Base-by-base conservation (phyloP, 2,888 invertebrate genomes). In the Macroteleia sp. region DNA sequence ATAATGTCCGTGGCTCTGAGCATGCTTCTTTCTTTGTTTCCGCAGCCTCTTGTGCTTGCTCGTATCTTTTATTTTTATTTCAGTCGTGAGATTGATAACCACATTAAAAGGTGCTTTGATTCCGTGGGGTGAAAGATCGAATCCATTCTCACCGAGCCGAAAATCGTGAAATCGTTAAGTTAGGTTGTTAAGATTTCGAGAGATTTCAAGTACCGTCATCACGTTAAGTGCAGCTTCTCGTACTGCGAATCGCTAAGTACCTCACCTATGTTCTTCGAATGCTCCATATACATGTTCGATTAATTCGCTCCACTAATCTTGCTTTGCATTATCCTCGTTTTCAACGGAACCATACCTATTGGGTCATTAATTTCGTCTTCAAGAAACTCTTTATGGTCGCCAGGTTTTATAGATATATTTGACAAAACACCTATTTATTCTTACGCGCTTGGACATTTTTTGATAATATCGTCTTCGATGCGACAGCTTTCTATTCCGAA, bases 1-100 rank as follows among this genome's bases (percentile, higher is more conserved):
- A 79, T 79, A 79, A 79, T 75, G 79, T 75, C 71, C 75, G 56
- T 70, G 44, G 69, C 46, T 34, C 52, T 20, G 25, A 56, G 71
- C 66, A 61, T 64, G 69, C 28, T 69, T 69, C 44, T 74, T 61
- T 79, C 71, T 71, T 75, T 75, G 75, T 79, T 79, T 79, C 56
- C 54, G 17, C 41, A 25, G 46, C 22, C 10, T 25, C 30, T 41
- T 19, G 34, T 28, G 36, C 39, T 54, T 52, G 12, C 42, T 50
- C 42, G 12, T 75, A 22, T 5, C 32, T 41, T 44, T 71, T 50
- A 36, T 36, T 69, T 66, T 66, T 70, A 32, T 54, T 41, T 19
- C 56, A 10, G 34, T 22, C 42, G 20, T n/a, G 61, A 78, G 74
- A 78, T 74, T 69, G 74, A 78, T 78, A 70, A 79, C 75, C 70